Base-by-base conservation (phyloP, 2,113 vertebrate genomes). In the Notarius quadriscutis region DNA sequence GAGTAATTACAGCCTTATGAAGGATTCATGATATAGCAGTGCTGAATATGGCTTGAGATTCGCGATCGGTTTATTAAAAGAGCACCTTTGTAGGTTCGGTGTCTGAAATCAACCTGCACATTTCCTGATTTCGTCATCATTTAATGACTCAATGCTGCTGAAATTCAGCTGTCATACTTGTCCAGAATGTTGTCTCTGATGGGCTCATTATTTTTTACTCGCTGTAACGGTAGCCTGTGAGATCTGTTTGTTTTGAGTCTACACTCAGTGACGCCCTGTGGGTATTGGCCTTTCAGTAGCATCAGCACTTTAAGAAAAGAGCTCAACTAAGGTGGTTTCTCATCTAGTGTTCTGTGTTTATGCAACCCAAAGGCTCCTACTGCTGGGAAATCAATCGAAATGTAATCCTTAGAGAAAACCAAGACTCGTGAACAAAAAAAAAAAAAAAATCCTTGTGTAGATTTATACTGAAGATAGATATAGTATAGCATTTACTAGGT, bases 381-480 rank as follows among this genome's bases (percentile, higher is more conserved):
- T 89, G 81, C 41, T 34, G 57, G 57, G 69, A 86, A 90, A 89
- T 89, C 86, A 65, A 77, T 84, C 83, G 65, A 85, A 86, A 89
- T 75, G 63, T 58, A 30, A 55, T 79, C 60, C 58, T 15, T 4
- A 30, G 51, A 53, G 75, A 34, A 77, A 81, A 41, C 75, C 67
- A 55, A 41, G 80, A 78, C 74, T 63, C 41, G 41, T 51, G 63
- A n/a, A 58, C 27, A 15, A 85, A 1, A 30, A 30, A 30, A 30
- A 30, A 30, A 30, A 87, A 18, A 58, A 9, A 63, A 69, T 12
- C 27, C 14, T 67, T 9, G 4, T 5, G 10, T 18, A 20, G 34
- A 53, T 65, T 71, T 20, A 5, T 25, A 30, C 10, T 11, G 6
- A 34, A 4, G 41, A 57, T 12, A 57, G 55, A 57, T 57, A 2